These are phyloP conservation scores for Hetaerina titia DNA, from an alignment of 2,888 invertebrate genomes.

Conservation along the genomic window DNA sequence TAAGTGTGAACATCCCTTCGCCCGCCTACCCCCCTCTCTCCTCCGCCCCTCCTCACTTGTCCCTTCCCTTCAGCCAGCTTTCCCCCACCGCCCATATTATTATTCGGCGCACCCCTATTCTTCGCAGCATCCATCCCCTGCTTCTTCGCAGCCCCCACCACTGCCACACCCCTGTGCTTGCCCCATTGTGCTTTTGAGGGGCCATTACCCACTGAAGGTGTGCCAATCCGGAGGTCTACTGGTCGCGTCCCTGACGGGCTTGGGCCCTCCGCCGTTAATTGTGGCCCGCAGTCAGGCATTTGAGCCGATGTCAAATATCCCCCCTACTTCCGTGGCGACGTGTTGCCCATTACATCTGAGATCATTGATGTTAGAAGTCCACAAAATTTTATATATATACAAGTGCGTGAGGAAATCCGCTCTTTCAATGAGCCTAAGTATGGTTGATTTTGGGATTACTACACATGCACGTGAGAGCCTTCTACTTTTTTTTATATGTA, in stretches of 20 bases:
- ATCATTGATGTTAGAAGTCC: no score
- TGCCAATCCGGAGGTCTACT: neutral
- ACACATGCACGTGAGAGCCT: no score
- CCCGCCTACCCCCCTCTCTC: neutral
- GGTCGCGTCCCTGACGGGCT: neutral
- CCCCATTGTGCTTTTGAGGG: neutral
- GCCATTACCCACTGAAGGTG: slow-evolving; percentile 16
- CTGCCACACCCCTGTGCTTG: neutral
- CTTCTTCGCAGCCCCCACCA: neutral
- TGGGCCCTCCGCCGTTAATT: neutral
- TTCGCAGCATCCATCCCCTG: neutral
- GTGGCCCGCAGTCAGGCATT: neutral
- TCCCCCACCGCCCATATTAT: neutral
- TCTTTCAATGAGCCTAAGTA: no score
- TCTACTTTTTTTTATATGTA: no score
- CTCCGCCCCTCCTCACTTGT: neutral
- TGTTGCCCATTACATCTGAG: no score
- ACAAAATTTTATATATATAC: no score
- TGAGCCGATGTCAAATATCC: neutral
- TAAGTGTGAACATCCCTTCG: neutral
- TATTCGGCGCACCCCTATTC: neutral
- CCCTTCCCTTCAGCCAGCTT: neutral
- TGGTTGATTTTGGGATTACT: no score
- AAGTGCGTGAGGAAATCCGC: no score
- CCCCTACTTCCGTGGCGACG: no score